Percentiles rank a stretch among this genome's conserved stretches.
Conservation (phyloP, 2,113 vertebrate species). For the Scortum barcoo region DNA sequence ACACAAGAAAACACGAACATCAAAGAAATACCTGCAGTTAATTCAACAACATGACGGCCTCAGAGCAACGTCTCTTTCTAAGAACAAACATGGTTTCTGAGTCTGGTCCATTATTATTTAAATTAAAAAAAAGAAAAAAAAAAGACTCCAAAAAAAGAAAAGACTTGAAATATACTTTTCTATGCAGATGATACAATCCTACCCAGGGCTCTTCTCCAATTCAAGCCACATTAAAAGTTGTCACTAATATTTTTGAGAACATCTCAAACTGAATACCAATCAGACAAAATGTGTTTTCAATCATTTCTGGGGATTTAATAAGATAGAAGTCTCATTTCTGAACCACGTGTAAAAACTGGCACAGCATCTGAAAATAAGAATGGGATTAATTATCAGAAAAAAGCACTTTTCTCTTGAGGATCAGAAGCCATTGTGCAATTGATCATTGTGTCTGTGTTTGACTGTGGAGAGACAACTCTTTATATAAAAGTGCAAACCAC, state of each 20-base stretch:
- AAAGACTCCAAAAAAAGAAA: no score
- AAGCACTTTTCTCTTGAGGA: not conserved
- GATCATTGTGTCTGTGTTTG: not conserved
- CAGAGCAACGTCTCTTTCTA: not conserved
- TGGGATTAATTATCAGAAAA: not conserved
- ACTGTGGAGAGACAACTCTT: not conserved
- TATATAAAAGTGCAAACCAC: not conserved
- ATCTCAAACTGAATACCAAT: not conserved
- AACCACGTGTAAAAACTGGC: not conserved
- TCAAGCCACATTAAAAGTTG: no score
- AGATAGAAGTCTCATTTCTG: not conserved
- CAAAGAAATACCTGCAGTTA: not conserved
- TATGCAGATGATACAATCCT: no score
- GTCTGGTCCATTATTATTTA: not conserved
- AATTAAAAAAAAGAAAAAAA: not conserved
- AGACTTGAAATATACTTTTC: no score
- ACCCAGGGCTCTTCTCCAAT: no score
- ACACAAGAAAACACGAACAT: not conserved
- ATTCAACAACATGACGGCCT: not conserved
- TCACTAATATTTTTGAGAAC: no score
- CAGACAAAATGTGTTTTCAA: not conserved
- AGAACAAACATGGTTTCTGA: not conserved
- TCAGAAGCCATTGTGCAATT: no score
- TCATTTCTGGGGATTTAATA: not conserved
- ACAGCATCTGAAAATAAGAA: not conserved